Base-by-base conservation (phyloP, 2,888 invertebrate genomes). In the Lucinisca nassula region DNA sequence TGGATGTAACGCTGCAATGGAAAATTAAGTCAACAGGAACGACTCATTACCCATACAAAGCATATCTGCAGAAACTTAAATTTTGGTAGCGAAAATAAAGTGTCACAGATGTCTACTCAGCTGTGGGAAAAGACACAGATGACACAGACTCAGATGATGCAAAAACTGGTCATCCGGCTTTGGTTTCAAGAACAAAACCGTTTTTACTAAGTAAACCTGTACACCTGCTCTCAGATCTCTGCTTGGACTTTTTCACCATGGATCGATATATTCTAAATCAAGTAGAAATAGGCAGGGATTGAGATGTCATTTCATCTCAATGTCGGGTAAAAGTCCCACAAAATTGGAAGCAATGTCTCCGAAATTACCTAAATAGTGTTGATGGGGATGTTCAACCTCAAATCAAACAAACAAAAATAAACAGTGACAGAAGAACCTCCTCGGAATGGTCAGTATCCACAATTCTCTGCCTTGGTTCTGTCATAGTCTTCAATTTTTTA, bases 191-290 rank as follows among this genome's bases (percentile, higher is more conserved):
- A 12, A 35, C 67, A 10, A 21, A 51, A 51, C 51, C 21, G 8
- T 51, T 51, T 51, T 3, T 14, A 51, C 12, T 4, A 17, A 51
- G 51, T n/a, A 51, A 51, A 17, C 51, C 3, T 3, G 51, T 51
- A 14, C 51, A 51, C n/a, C 4, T 51, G 51, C 14, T 51, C 6
- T 6, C 51, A 51, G 27, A 6, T 67, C 21, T 35, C 21, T 12
- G 12, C 14, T 27, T 17, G 14, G 32, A 82, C 37, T 14, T 82
- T 0, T 76, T 76, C 61, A 61, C 32, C 2, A 35, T 82, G 24
- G 76, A 77, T 70, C 21, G 82, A 75, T 37, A 30, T 82, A n/a
- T n/a, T 6, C 24, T 82, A n/a, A 82, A 82, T 51, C 67, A 58
- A 37, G 76, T 75, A 21, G 76, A 49, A 21, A 30, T 81, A 21